These are phyloP conservation scores for Actias luna DNA, from an alignment of 2,888 invertebrate species.

Conservation along the genomic window DNA sequence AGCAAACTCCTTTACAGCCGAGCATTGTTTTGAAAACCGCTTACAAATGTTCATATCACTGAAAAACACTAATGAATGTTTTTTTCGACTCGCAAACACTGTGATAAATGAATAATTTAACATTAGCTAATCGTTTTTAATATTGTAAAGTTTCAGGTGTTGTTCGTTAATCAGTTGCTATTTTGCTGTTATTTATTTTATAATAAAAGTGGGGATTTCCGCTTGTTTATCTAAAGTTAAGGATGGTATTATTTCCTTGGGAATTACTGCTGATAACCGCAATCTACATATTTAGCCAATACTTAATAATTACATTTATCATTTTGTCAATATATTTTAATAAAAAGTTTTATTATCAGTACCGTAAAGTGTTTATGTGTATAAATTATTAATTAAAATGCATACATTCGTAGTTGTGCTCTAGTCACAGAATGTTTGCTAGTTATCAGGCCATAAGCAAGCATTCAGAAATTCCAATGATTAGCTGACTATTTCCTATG, in stretches of 20 bases:
- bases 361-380: too few relatives aligned
- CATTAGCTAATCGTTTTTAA: background rate
- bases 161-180: background rate
- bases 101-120: constrained; percentile 24
- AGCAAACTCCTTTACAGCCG: constrained; percentile 27
- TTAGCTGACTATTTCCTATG: constrained; percentile 7
- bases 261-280: background rate
- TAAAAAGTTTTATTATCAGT: too few relatives aligned
- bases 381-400: too few relatives aligned
- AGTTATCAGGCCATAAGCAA: constrained; percentile 3
- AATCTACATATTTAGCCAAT: background rate
- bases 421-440: background rate
- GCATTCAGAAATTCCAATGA: constrained; percentile 7
- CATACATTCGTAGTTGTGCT: background rate
- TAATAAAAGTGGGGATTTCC: background rate
- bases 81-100: constrained; percentile 35
- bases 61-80: constrained; percentile 35
- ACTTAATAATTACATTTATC: too few relatives aligned
- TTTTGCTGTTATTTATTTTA: background rate
- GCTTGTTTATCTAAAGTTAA: constrained; percentile 2
- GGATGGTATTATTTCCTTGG: background rate
- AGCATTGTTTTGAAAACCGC: constrained; percentile 58
- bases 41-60: constrained; percentile 39
- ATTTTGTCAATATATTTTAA: too few relatives aligned
- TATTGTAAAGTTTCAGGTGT: background rate